These are phyloP conservation scores for Macrotrachela quadricornifera DNA, from an alignment of 1,140 invertebrate species.

Conservation along the genomic window DNA sequence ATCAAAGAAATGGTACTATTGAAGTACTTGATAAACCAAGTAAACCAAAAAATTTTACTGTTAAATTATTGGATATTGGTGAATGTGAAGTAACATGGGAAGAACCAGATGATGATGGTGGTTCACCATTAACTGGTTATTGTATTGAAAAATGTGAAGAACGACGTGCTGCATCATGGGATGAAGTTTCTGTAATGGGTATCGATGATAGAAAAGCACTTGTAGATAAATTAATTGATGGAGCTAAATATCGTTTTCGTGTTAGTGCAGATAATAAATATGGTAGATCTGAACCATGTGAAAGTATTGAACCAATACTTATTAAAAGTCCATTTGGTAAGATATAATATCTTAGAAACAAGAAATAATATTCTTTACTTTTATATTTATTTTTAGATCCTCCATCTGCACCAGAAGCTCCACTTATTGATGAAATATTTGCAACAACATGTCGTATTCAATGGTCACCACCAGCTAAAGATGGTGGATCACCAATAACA, in stretches of 20 bases:
- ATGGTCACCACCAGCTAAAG: conserved; percentile 56
- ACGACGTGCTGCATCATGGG: conserved; percentile 33
- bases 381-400: too few species aligned
- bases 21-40: conserved; percentile 10
- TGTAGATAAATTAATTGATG: conserved; percentile 47
- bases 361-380: too few species aligned
- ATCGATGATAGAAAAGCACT: conserved; percentile 27
- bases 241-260: conserved; percentile 64
- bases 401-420: conserved; percentile 10
- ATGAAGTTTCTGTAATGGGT: conserved; percentile 37
- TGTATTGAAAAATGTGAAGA: conserved; percentile 38
- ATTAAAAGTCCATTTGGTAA: conserved; percentile 84
- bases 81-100: conserved; percentile 17
- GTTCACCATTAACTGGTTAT: conserved; percentile 20
- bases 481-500: conserved; percentile 60
- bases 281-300: conserved; percentile 43
- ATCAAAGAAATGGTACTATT: conserved; percentile 16
- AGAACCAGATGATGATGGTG: conserved; percentile 23
- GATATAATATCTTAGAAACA: too few species aligned
- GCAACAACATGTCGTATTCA: conserved; percentile 33
- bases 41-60: conserved; percentile 13
- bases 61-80: conserved; percentile 17
- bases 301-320: conserved; percentile 16
- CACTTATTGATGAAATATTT: conserved; percentile 9
- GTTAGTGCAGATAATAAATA: conserved; percentile 67